Percentiles rank a stretch among this genome's conserved stretches.
Conservation (phyloP, 2,888 invertebrate species). For the Ornithoptera alexandrae region DNA sequence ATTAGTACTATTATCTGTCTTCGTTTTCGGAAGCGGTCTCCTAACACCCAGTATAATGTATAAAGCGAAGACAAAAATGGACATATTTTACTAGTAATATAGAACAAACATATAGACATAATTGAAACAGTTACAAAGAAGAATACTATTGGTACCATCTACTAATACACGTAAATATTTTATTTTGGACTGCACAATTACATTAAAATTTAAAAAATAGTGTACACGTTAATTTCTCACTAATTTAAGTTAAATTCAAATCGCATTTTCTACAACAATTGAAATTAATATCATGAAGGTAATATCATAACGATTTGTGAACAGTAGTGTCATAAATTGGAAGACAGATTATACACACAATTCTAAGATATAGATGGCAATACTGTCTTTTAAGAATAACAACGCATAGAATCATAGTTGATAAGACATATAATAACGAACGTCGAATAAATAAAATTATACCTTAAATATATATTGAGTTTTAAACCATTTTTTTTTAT, state of each 20-base stretch:
- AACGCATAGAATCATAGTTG: neutral
- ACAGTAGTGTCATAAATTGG: conserved; percentile 38
- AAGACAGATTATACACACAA: conserved; percentile 55
- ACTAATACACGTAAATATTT: neutral
- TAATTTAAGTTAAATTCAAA: neutral
- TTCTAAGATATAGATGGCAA: conserved; percentile 27
- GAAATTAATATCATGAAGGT: neutral
- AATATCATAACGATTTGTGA: conserved; percentile 7
- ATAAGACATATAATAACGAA: neutral
- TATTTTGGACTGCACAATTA: conserved; percentile 17
- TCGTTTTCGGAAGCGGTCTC: too few relatives aligned
- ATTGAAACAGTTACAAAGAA: neutral
- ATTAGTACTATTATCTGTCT: too few relatives aligned
- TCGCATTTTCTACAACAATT: neutral
- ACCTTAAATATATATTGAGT: too few relatives aligned
- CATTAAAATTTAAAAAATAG: conserved; percentile 21
- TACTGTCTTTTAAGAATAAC: neutral
- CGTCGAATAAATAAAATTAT: neutral
- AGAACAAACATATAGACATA: neutral
- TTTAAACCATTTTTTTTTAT: too few relatives aligned
- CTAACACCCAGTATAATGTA: neutral
- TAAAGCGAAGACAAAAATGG: neutral
- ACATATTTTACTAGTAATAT: neutral
- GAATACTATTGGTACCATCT: too few relatives aligned
- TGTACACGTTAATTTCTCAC: conserved; percentile 1